These are phyloP conservation scores for Myripristis jacobus DNA, from an alignment of 2,797 vertebrate species.

Conservation along the genomic window DNA sequence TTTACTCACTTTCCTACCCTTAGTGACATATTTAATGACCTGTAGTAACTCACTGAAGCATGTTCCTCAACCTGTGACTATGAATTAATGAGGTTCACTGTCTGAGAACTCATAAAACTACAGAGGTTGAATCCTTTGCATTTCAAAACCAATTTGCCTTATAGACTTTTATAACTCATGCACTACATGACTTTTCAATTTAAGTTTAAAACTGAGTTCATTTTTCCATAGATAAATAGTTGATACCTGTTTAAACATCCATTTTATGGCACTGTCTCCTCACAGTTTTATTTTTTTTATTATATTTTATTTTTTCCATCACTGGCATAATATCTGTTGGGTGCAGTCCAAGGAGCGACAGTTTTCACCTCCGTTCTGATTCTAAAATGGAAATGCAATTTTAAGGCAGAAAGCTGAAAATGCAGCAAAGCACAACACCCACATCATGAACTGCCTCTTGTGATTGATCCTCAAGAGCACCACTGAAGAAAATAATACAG, in stretches of 20 bases:
- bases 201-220: too few relatives aligned
- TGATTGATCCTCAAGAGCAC: neutral
- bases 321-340: neutral
- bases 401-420: neutral
- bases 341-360: neutral
- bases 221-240: too few relatives aligned
- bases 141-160: neutral
- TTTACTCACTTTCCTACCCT: conserved; percentile 33
- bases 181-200: too few relatives aligned
- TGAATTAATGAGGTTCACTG: conserved; percentile 51
- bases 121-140: neutral
- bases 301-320: neutral
- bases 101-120: conserved; percentile 8
- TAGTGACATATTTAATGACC: conserved; percentile 42
- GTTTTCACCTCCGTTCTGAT: neutral
- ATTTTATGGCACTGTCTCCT: neutral
- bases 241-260: neutral
- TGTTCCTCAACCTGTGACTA: conserved; percentile 37
- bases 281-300: neutral
- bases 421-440: too few relatives aligned
- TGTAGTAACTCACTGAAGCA: conserved; percentile 45
- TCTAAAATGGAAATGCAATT: neutral
- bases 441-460: neutral
- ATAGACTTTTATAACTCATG: neutral
- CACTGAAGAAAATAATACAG: neutral